phyloP scores from a whole-genome alignment of 1,140 invertebrate genomes.

The Hestina assimilis region DNA sequence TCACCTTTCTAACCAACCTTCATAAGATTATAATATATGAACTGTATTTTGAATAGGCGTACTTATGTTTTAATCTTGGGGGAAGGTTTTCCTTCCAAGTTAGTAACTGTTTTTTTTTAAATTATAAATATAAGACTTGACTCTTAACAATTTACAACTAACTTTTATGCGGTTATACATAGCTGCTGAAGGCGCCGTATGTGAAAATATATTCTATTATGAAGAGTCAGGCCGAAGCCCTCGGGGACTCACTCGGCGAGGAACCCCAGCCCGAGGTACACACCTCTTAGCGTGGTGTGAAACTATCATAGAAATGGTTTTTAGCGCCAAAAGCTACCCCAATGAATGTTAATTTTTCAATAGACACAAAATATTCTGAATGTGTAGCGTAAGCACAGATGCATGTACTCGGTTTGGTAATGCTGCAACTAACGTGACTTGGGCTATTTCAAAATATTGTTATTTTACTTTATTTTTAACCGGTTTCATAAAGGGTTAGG shows the following conservation, averaged over 20 bases:
- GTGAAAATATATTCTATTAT: slow-evolving; percentile 96
- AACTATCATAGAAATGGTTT: not conserved
- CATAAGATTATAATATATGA: not conserved
- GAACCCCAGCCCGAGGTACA: slow-evolving; percentile 73
- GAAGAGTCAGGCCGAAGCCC: slow-evolving; percentile 92
- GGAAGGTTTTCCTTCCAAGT: no score
- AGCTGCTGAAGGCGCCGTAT: slow-evolving; percentile 97
- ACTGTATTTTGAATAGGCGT: no score
- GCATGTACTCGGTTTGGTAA: slow-evolving; percentile 9
- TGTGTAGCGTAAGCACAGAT: slow-evolving; percentile 15
- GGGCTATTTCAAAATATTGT: not conserved
- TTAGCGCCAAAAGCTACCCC: not conserved
- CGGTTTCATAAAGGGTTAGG: no score
- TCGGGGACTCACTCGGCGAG: slow-evolving; percentile 84
- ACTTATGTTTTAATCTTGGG: no score
- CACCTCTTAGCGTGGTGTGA: slow-evolving; percentile 1
- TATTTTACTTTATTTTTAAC: no score
- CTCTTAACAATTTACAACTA: slow-evolving; percentile 12
- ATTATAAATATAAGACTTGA: slow-evolving; percentile 10
- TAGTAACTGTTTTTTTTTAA: not conserved
- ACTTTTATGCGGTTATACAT: slow-evolving; percentile 56
- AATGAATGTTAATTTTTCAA: not conserved
- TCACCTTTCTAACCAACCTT: not conserved
- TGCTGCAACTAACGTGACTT: slow-evolving; percentile 12
- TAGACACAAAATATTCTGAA: slow-evolving; percentile 8